These are phyloP conservation scores for Deroptyus accipitrinus DNA, from an alignment of 2,113 vertebrate species.

Conservation along the genomic window DNA sequence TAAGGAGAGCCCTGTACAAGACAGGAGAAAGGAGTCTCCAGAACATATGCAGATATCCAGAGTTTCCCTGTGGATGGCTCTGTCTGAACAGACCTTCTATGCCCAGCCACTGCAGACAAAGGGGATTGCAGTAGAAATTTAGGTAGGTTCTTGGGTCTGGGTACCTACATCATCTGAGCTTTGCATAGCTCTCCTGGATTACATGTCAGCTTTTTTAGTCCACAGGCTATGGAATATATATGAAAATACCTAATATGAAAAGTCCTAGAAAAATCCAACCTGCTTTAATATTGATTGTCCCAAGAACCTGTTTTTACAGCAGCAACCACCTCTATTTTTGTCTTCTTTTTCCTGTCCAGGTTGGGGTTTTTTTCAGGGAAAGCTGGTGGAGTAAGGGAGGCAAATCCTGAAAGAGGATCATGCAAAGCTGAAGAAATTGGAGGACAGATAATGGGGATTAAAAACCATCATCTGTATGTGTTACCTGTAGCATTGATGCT, in stretches of 20 bases:
- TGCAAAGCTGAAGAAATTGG: not conserved
- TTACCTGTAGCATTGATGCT: not conserved
- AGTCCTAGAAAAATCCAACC: not conserved
- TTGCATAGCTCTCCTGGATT: not conserved
- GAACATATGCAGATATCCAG: not conserved
- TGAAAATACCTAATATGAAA: not conserved
- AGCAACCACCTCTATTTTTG: not conserved
- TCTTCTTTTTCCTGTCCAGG: not conserved
- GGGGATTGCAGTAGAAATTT: not conserved
- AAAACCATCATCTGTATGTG: rapidly evolving
- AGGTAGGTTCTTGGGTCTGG: not conserved
- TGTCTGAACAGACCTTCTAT: not conserved
- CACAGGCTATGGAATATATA: not conserved
- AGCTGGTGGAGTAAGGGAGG: not conserved
- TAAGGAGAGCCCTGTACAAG: not conserved
- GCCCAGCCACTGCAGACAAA: not conserved
- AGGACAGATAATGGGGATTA: not conserved
- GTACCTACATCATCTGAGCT: not conserved
- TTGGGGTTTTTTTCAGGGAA: not conserved
- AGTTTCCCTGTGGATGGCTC: not conserved
- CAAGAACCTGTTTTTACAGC: not conserved
- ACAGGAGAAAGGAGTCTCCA: not conserved
- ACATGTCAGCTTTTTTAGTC: not conserved
- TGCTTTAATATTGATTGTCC: not conserved
- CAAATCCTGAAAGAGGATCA: not conserved